Percentiles rank a stretch among this genome's conserved stretches.
These are phyloP conservation scores for Eustalomyia histrio DNA, from an alignment of 2,888 invertebrate genomes.

Conservation along the genomic window DNA sequence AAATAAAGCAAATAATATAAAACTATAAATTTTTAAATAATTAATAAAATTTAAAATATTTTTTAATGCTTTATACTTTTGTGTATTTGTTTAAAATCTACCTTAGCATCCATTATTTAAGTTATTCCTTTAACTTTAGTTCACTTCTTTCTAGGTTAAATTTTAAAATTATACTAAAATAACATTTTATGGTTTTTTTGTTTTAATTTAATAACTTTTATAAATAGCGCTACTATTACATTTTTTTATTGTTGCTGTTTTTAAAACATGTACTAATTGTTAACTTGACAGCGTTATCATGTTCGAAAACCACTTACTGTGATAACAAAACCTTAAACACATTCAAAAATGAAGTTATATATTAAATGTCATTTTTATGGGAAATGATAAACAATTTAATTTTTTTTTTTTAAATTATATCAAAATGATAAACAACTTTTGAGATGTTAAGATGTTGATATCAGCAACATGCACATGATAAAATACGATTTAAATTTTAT, in stretches of 20 bases:
- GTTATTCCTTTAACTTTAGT: background rate
- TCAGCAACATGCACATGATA: constrained; percentile 12
- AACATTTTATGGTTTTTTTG: constrained; percentile 20
- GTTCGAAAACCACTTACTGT: constrained; percentile 24
- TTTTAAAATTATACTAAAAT: constrained; percentile 45
- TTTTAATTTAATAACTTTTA: constrained; percentile 34
- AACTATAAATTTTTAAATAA: background rate
- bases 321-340: constrained; percentile 16
- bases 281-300: constrained; percentile 34
- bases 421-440: background rate
- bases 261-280: constrained; percentile 9
- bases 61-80: too few relatives aligned
- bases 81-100: background rate
- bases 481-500: background rate
- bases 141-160: constrained; percentile 27
- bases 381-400: constrained; percentile 4
- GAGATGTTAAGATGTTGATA: constrained; percentile 3
- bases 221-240: constrained; percentile 20
- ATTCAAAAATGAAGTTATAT: background rate
- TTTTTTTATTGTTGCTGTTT: background rate
- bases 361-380: constrained; percentile 6
- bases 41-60: too few relatives aligned
- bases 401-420: background rate
- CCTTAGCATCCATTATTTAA: constrained; percentile 19
- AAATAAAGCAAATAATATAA: constrained; percentile 14